phyloP scores from a whole-genome alignment of 1,140 invertebrate genomes.

The Drosophila dunni region DNA sequence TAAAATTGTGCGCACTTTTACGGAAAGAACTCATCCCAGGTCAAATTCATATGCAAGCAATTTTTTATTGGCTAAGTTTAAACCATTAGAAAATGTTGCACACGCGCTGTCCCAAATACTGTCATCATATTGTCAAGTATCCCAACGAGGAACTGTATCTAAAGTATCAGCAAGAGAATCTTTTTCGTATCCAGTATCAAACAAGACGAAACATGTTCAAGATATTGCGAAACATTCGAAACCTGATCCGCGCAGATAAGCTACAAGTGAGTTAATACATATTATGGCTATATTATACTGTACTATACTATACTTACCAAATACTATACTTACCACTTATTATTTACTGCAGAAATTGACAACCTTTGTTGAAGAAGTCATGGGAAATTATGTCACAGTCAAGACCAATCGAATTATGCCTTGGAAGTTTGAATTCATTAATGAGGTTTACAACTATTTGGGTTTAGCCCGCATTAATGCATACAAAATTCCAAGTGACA shows the following conservation, averaged over 20 bases:
- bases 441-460: slow-evolving; percentile 78
- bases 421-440: slow-evolving; percentile 82
- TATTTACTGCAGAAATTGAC: slow-evolving; percentile 52
- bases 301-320: background rate
- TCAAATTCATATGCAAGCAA: background rate
- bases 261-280: slow-evolving; percentile 23
- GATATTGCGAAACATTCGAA: slow-evolving; percentile 59
- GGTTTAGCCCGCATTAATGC: slow-evolving; percentile 73
- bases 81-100: slow-evolving; percentile 78
- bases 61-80: no score
- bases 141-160: slow-evolving; percentile 33
- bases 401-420: slow-evolving; percentile 79
- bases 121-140: slow-evolving; percentile 40
- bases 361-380: slow-evolving; percentile 64
- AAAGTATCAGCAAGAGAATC: slow-evolving; percentile 52
- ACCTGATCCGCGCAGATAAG: slow-evolving; percentile 31
- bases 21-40: slow-evolving; percentile 26
- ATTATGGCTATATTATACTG: no score
- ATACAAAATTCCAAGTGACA: slow-evolving; percentile 53
- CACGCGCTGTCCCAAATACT: slow-evolving; percentile 68
- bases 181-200: slow-evolving; percentile 73
- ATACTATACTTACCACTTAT: background rate
- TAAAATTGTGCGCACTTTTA: slow-evolving; percentile 41
- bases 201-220: slow-evolving; percentile 74
- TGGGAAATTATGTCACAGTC: slow-evolving; percentile 69